A percentile compares a stretch with the other conserved stretches of the same genome.
Conservation (phyloP, 2,797 vertebrate genomes). For the Chromobotia macracanthus region DNA sequence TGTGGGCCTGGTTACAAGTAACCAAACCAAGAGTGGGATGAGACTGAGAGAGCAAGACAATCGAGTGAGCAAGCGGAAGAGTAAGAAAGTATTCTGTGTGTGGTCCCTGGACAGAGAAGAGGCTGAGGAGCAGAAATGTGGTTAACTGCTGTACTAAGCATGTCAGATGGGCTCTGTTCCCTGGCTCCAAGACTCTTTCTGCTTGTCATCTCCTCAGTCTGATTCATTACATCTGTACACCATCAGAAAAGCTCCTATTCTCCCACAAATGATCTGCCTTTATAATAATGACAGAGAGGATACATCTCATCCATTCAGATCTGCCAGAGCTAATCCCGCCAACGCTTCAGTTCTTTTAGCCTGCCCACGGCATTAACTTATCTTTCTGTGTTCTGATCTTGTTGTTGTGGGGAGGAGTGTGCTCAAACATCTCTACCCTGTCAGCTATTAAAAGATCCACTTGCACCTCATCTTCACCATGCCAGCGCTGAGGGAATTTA, state of each 20-base stretch:
- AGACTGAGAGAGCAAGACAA: neutral
- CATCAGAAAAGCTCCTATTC: slow-evolving; percentile 39
- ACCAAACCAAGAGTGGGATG: slow-evolving; percentile 3
- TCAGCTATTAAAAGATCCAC: slow-evolving; percentile 56
- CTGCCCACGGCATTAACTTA: neutral
- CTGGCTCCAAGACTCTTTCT: slow-evolving; percentile 32
- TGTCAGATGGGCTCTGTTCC: slow-evolving; percentile 53
- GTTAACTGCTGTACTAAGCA: slow-evolving; percentile 53
- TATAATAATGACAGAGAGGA: slow-evolving; percentile 16
- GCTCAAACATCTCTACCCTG: slow-evolving; percentile 34
- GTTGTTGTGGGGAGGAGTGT: slow-evolving; percentile 44
- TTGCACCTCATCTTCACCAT: slow-evolving; percentile 39
- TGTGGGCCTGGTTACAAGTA: neutral
- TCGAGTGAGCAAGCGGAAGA: slow-evolving; percentile 7
- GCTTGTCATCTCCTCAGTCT: slow-evolving; percentile 37
- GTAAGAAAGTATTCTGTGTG: slow-evolving; percentile 8
- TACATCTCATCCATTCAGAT: slow-evolving; percentile 24
- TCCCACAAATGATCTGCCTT: neutral
- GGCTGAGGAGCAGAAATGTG: slow-evolving; percentile 26
- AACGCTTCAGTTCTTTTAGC: neutral
- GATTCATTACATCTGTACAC: slow-evolving; percentile 44
- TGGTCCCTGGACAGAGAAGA: slow-evolving; percentile 44
- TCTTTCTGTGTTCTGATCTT: slow-evolving; percentile 7
- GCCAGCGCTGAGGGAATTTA: slow-evolving; percentile 54
- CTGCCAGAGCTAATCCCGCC: neutral